Conservation (phyloP, 1,140 invertebrate species). For the Drosophila pruinosa region DNA sequence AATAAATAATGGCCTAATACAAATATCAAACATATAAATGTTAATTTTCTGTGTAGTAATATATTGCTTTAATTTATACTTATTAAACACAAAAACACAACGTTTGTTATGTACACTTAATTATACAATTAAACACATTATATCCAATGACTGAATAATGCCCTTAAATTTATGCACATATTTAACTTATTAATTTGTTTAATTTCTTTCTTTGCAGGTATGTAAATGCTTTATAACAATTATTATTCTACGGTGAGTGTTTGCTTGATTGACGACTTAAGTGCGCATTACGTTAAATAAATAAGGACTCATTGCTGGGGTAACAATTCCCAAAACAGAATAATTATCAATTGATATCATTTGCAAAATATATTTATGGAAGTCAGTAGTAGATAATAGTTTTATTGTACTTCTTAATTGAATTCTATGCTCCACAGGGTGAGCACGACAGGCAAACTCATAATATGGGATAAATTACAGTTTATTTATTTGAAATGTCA, state of each 20-base stretch:
- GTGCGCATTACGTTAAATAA: constrained; percentile 42
- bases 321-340: constrained; percentile 12
- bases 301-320: constrained; percentile 33
- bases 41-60: no score
- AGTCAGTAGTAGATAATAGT: constrained; percentile 11
- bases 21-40: no score
- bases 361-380: background rate
- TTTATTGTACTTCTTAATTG: constrained; percentile 9
- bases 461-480: background rate
- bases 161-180: constrained; percentile 6
- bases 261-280: constrained; percentile 36
- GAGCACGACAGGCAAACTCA: constrained; percentile 4
- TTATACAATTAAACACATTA: background rate
- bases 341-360: constrained; percentile 10
- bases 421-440: constrained; percentile 20
- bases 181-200: constrained; percentile 15
- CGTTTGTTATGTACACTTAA: background rate
- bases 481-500: constrained; percentile 11
- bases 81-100: no score
- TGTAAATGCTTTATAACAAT: constrained; percentile 32
- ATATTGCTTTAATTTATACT: no score
- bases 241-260: constrained; percentile 55
- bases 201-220: constrained; percentile 52
- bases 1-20: background rate
- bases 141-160: background rate